Evolutionary conservation across 2,797 vertebrate species (phyloP).

Genomic region (Peromyscus nudipes): DNA sequence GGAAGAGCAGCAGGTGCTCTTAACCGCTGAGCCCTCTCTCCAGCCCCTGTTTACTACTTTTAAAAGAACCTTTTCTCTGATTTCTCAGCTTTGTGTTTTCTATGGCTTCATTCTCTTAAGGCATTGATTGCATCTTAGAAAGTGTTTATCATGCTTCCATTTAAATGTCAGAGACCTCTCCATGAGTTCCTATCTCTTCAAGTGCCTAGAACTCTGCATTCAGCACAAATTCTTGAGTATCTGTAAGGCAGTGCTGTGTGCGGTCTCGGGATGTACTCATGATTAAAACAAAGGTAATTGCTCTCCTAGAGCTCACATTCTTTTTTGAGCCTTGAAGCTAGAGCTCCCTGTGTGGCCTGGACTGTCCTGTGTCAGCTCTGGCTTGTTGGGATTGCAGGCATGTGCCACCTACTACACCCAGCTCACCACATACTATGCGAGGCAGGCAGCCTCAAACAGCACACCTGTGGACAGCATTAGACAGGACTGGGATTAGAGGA

Average conservation of each 20-base stretch:
- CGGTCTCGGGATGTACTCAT: background rate
- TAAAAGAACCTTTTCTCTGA: background rate
- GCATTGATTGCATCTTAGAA: constrained; percentile 41
- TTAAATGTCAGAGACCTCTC: constrained; percentile 44
- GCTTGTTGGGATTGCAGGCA: background rate
- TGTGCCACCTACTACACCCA: background rate
- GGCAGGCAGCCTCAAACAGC: background rate
- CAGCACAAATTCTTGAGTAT: background rate
- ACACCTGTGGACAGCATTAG: background rate
- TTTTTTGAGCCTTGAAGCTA: background rate
- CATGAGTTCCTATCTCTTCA: background rate
- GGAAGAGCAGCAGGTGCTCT: no score
- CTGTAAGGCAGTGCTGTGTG: background rate
- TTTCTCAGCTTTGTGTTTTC: constrained; percentile 59
- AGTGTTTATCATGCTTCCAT: constrained; percentile 15
- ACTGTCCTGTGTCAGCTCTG: background rate
- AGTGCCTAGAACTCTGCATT: background rate
- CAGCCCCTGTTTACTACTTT: background rate
- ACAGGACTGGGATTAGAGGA: constrained; percentile 9
- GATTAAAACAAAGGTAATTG: constrained; percentile 44
- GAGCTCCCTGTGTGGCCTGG: background rate
- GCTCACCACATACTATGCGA: background rate
- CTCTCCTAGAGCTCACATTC: background rate
- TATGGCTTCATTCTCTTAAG: constrained; percentile 23
- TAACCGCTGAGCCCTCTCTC: no score